Evolutionary conservation across 2,113 vertebrate species (phyloP).

Genomic region (Scatophagus argus): DNA sequence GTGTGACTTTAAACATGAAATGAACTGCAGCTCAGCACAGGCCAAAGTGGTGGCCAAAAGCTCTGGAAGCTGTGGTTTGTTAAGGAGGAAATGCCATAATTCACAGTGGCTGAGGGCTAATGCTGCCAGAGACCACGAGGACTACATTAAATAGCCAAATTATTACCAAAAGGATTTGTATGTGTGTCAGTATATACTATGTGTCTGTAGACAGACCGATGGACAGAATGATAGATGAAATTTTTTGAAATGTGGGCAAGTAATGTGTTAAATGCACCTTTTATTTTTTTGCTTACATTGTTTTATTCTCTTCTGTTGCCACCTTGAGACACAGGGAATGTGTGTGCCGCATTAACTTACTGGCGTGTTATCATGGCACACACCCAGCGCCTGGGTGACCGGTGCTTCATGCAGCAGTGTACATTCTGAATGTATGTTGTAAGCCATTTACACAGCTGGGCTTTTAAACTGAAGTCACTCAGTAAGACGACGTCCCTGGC

Average conservation of each 20-base stretch:
- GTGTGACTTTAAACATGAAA: conserved; percentile 27
- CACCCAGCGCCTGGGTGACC: conserved; percentile 66
- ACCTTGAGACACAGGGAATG: conserved; percentile 1
- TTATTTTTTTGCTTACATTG: background rate
- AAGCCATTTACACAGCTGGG: conserved; percentile 86
- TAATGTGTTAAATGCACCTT: background rate
- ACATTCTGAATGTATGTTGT: conserved; percentile 81
- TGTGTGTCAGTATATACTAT: background rate
- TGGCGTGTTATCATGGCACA: conserved; percentile 58
- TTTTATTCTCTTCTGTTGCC: conserved; percentile 9
- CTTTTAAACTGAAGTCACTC: conserved; percentile 80
- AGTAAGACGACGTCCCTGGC: conserved; percentile 75
- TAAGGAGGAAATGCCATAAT: conserved; percentile 78
- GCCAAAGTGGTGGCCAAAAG: conserved; percentile 49
- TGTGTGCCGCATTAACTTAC: conserved; percentile 32
- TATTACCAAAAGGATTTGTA: conserved; percentile 25
- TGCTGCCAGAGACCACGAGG: conserved; percentile 61
- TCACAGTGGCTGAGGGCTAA: conserved; percentile 70
- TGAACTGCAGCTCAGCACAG: conserved; percentile 26
- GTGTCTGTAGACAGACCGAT: background rate
- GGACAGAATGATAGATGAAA: background rate
- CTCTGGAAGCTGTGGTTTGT: conserved; percentile 76
- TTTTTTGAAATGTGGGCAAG: background rate
- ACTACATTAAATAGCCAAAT: conserved; percentile 64
- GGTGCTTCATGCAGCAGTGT: conserved; percentile 62